Conservation (phyloP, 1,140 invertebrate species). For the Lepidostoma basale region DNA sequence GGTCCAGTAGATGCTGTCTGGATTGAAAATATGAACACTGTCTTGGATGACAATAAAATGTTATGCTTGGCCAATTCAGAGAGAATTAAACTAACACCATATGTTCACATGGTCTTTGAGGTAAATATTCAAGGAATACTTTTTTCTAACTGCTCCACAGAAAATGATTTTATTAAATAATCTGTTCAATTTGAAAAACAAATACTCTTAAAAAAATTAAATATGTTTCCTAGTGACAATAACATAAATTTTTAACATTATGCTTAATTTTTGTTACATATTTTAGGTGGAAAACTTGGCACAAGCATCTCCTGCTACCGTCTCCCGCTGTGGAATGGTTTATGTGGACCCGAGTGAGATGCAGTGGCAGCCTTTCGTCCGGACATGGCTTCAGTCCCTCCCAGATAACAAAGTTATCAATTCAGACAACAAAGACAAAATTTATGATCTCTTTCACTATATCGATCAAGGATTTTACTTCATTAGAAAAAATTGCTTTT, state of each 20-base stretch:
- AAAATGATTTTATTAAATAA: too few relatives aligned
- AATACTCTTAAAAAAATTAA: too few relatives aligned
- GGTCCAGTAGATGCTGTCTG: conserved; percentile 95
- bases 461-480: conserved; percentile 62
- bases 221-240: too few relatives aligned
- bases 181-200: too few relatives aligned
- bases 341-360: conserved; percentile 84
- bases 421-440: conserved; percentile 62
- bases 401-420: conserved; percentile 52
- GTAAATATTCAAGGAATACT: too few relatives aligned
- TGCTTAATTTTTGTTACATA: too few relatives aligned
- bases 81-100: conserved; percentile 84
- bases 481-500: conserved; percentile 52
- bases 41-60: conserved; percentile 96
- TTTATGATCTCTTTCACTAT: conserved; percentile 65
- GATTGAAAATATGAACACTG: conserved; percentile 98
- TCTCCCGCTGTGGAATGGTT: conserved; percentile 86
- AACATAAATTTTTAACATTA: too few relatives aligned
- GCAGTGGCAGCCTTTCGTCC: conserved; percentile 53
- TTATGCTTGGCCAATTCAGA: conserved; percentile 86
- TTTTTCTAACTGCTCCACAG: too few relatives aligned
- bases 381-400: conserved; percentile 51
- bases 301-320: conserved; percentile 88
- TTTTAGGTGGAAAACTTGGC: conserved; percentile 81
- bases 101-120: conserved; percentile 87